Evolutionary conservation across 2,797 vertebrate species (phyloP), one percentile per base, ranked within the genome.

Genomic region (Garrulus glandarius): DNA sequence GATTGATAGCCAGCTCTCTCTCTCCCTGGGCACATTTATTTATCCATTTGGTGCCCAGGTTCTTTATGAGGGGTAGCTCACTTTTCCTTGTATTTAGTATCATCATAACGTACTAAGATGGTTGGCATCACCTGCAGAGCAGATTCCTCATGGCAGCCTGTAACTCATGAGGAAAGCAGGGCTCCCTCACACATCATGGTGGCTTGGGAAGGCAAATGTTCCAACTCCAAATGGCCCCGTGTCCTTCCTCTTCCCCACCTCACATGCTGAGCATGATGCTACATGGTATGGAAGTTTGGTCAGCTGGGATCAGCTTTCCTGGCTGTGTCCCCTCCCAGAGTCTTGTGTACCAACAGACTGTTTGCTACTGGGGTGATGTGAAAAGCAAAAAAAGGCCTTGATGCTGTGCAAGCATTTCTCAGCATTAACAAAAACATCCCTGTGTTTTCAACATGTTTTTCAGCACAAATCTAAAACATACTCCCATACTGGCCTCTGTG

Each of bases 141-240:
- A 0, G 52, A 36, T 52, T 43, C 15, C 20, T 2, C 4, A 9
- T 22, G 44, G 49, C 36, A 72, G 13, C 20, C 36, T 46, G 16
- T 7, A 50, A 18, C 10, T 24, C 1, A 0, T 34, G 15, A 39
- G 57, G 23, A 61, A 65, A 75, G 21, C 15, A 67, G 13, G 24
- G 23, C 6, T 75, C 26, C 32, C 32, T 47, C 21, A 47, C 1
- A 0, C 7, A 0, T 17, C 34, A 26, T 0, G 0, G 34, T 52
- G 52, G 23, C 21, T 52, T 65, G 11, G 43, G 61, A 88, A 85
- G 18, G 43, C 7, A 68, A 67, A 71, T 0, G 0, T 9, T 23
- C 3, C 37, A n/a, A 26, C 8, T 43, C 52, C 5, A 15, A 56
- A 74, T 10, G 6, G 3, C 12, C 2, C 34, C 5, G 1, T 21